phyloP scores from a whole-genome alignment of 2,113 vertebrate species.

The Grantiella picta region DNA sequence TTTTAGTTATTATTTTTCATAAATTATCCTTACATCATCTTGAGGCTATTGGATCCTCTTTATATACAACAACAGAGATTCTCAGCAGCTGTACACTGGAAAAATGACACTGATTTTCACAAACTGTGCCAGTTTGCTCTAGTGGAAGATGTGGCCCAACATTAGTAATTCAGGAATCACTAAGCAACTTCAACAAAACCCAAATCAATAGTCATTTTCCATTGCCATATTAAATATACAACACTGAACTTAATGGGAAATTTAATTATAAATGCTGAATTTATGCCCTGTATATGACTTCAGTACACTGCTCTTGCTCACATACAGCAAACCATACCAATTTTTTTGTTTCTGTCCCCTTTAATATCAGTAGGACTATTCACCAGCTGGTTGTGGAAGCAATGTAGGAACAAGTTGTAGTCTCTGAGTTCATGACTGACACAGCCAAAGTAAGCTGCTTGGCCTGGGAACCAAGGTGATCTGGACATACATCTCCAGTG shows the following conservation, averaged over 20 bases:
- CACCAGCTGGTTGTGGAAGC: not conserved
- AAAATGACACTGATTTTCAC: not conserved
- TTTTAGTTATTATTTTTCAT: not conserved
- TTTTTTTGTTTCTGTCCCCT: not conserved
- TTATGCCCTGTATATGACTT: not conserved
- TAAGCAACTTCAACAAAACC: not conserved
- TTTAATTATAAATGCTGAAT: not conserved
- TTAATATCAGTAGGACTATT: not conserved
- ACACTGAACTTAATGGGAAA: not conserved
- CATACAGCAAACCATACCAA: not conserved
- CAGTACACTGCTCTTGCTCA: not conserved
- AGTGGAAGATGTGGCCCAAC: not conserved
- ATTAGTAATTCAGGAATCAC: not conserved
- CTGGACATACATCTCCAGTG: not conserved
- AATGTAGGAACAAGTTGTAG: not conserved
- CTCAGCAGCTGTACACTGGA: not conserved
- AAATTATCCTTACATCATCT: not conserved
- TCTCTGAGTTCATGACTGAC: not conserved
- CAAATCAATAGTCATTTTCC: not conserved
- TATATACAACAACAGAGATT: not conserved
- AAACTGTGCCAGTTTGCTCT: not conserved
- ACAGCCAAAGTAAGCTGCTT: accelerated
- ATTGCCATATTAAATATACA: not conserved
- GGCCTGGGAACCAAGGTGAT: not conserved
- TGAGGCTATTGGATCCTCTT: not conserved